Percentiles rank a stretch among this genome's conserved stretches.
These are phyloP conservation scores for Melanargia galathea DNA, from an alignment of 2,888 invertebrate genomes.

Conservation along the genomic window DNA sequence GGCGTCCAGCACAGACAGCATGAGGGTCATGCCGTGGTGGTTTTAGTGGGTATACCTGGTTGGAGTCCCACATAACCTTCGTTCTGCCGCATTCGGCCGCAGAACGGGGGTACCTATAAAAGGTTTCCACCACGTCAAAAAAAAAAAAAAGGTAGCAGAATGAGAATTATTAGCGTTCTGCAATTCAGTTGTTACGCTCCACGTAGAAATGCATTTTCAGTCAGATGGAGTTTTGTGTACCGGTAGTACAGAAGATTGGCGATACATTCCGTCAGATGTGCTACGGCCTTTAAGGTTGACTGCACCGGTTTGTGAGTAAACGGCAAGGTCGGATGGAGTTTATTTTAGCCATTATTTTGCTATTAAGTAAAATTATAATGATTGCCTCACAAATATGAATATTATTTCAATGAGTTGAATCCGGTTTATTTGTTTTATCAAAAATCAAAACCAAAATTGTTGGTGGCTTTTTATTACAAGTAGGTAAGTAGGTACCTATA, in stretches of 20 bases:
- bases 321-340: conserved; percentile 40
- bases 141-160: too few species aligned
- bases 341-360: conserved; percentile 5
- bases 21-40: too few species aligned
- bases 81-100: too few species aligned
- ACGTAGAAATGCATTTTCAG: too few species aligned
- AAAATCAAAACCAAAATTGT: not conserved
- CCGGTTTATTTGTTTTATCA: not conserved
- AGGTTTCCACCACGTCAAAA: too few species aligned
- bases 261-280: not conserved
- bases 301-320: conserved; percentile 35
- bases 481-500: not conserved
- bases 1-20: too few species aligned
- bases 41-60: too few species aligned
- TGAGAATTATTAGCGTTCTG: too few species aligned
- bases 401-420: not conserved
- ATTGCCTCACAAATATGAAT: not conserved
- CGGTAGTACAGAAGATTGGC: not conserved
- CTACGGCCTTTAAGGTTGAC: not conserved
- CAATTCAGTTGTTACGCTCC: too few species aligned
- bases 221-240: too few species aligned
- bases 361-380: not conserved
- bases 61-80: too few species aligned
- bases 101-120: too few species aligned
- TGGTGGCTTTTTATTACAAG: not conserved